Evolutionary conservation across 2,113 vertebrate species (phyloP).

Genomic region (Ariopsis seemanni): DNA sequence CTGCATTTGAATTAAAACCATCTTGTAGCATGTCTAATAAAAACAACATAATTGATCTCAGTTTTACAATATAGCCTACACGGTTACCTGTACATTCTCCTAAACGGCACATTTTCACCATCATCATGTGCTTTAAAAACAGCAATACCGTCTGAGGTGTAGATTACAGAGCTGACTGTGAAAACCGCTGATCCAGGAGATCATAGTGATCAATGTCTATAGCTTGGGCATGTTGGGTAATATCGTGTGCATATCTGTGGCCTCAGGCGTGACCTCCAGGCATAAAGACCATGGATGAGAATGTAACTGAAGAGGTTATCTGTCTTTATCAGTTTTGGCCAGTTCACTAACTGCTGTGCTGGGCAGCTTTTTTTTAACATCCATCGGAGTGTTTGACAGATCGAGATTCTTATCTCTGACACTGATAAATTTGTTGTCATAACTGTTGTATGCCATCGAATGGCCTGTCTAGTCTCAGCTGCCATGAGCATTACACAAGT

Average conservation of each 20-base stretch:
- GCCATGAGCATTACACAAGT: background rate
- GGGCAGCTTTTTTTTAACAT: background rate
- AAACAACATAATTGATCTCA: background rate
- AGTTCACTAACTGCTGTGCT: slow-evolving; percentile 12
- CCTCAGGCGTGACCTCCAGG: background rate
- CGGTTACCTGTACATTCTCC: background rate
- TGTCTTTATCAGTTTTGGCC: background rate
- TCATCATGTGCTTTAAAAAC: background rate
- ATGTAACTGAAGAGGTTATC: background rate
- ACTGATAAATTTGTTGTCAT: slow-evolving; percentile 14
- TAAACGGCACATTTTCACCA: background rate
- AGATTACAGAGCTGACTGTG: background rate
- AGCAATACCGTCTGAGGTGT: background rate
- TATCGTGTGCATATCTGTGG: background rate
- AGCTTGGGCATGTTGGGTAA: background rate
- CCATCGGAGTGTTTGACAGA: background rate
- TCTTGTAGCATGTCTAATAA: background rate
- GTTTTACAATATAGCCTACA: background rate
- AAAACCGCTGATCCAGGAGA: background rate
- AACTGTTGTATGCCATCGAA: background rate
- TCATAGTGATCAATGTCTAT: background rate
- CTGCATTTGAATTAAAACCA: background rate
- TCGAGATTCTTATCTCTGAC: slow-evolving; percentile 2
- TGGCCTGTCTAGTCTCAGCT: slow-evolving; percentile 5
- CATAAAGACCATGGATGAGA: background rate